phyloP scores from a whole-genome alignment of 2,797 vertebrate genomes.

The Sciaenops ocellatus region DNA sequence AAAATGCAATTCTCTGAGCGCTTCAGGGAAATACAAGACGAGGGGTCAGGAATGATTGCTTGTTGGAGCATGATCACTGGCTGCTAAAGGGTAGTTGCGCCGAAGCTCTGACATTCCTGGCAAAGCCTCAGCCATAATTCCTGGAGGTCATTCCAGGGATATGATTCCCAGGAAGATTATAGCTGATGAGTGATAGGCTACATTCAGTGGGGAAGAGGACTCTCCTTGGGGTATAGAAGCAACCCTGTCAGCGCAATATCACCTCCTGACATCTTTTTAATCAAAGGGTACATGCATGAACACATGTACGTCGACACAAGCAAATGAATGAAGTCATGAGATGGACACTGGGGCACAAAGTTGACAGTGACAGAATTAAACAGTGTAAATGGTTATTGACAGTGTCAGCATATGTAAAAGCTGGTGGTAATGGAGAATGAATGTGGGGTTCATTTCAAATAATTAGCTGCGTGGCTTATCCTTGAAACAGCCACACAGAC shows the following conservation, averaged over 20 bases:
- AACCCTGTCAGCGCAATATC: slow-evolving; percentile 42
- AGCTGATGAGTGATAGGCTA: slow-evolving; percentile 44
- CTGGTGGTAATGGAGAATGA: slow-evolving; percentile 17
- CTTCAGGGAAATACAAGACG: slow-evolving; percentile 65
- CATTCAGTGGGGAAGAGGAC: slow-evolving; percentile 16
- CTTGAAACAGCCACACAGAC: slow-evolving; percentile 8
- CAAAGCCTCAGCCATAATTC: slow-evolving; percentile 51
- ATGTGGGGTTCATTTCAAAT: slow-evolving; percentile 27
- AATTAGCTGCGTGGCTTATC: neutral
- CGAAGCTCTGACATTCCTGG: slow-evolving; percentile 59
- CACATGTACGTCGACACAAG: slow-evolving; percentile 22
- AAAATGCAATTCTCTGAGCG: slow-evolving; percentile 72
- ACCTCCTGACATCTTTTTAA: slow-evolving; percentile 57
- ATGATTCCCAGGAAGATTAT: slow-evolving; percentile 57
- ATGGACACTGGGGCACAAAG: slow-evolving; percentile 33
- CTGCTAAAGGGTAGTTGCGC: slow-evolving; percentile 53
- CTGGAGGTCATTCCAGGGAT: slow-evolving; percentile 56
- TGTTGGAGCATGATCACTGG: slow-evolving; percentile 64
- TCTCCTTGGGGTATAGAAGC: slow-evolving; percentile 43
- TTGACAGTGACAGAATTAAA: slow-evolving; percentile 52
- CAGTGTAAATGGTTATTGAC: slow-evolving; percentile 34
- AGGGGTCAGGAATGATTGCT: slow-evolving; percentile 64
- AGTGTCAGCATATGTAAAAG: slow-evolving; percentile 27
- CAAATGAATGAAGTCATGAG: slow-evolving; percentile 50
- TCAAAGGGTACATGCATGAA: slow-evolving; percentile 51